Percentiles rank a stretch among this genome's conserved stretches.
These are phyloP conservation scores for Martes martes DNA, from an alignment of 2,113 vertebrate genomes.

Conservation along the genomic window DNA sequence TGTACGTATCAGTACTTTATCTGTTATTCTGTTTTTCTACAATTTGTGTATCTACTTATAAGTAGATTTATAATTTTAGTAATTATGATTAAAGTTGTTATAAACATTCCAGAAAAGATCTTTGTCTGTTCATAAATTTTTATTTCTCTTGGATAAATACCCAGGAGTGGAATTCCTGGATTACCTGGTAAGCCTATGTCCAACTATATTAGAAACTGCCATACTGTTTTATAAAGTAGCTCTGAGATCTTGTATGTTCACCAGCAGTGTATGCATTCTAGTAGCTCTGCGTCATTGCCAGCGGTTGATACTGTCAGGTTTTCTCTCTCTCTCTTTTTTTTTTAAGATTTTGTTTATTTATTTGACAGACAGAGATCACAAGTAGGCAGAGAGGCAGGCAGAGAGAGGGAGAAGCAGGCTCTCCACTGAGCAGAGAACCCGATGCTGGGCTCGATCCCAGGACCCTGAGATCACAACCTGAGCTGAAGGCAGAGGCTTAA, in stretches of 20 bases:
- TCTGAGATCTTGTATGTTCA: not conserved
- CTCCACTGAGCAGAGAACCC: too few relatives aligned
- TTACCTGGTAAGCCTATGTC: not conserved
- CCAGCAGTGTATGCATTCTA: not conserved
- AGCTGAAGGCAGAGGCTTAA: too few relatives aligned
- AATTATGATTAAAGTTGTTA: slow-evolving; percentile 9
- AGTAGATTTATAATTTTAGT: not conserved
- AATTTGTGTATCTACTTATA: not conserved
- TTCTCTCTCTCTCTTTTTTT: not conserved
- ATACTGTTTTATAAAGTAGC: not conserved
- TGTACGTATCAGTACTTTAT: not conserved
- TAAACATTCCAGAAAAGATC: not conserved
- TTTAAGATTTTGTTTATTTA: too few relatives aligned
- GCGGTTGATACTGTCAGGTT: not conserved
- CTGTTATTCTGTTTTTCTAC: not conserved
- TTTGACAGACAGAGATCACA: too few relatives aligned
- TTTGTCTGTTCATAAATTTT: not conserved
- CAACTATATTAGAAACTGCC: not conserved
- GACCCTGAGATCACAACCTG: too few relatives aligned
- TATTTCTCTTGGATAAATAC: slow-evolving; percentile 3
- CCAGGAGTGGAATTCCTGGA: not conserved
- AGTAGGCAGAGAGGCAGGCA: too few relatives aligned
- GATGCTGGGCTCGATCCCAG: too few relatives aligned
- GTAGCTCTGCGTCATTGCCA: not conserved
- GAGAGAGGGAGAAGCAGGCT: too few relatives aligned